Conservation (phyloP, 2,888 invertebrate genomes). For the Thysanoteuthis rhombus region DNA sequence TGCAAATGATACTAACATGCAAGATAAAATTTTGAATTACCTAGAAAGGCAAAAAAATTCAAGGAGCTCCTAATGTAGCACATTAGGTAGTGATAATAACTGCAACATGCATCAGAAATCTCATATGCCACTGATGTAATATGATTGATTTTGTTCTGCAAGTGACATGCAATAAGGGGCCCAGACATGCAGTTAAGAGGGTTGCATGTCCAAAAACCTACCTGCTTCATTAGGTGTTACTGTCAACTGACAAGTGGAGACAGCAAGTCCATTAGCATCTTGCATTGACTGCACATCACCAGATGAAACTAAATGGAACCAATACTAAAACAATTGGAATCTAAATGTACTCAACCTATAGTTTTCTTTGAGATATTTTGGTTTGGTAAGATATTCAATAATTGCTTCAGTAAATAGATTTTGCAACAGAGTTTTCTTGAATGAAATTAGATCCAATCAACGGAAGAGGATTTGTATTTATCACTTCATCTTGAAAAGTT, state of each 20-base stretch:
- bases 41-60: not conserved
- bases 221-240: not conserved
- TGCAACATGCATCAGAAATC: not conserved
- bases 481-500: too few species aligned
- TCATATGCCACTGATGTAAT: too few species aligned
- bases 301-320: not conserved
- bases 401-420: too few species aligned
- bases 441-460: too few species aligned
- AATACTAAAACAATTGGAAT: not conserved
- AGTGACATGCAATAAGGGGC: not conserved
- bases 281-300: not conserved
- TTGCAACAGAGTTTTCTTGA: too few species aligned
- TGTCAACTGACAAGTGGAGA: not conserved
- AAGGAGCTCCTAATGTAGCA: not conserved
- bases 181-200: not conserved
- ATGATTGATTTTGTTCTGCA: not conserved
- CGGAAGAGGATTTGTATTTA: too few species aligned
- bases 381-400: not conserved
- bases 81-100: not conserved
- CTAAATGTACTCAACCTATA: not conserved
- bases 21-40: not conserved
- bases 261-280: not conserved
- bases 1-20: not conserved
- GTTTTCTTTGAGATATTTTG: not conserved
- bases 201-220: not conserved